phyloP scores from a whole-genome alignment of 2,888 invertebrate genomes.

The Chrysolina haemoptera region DNA sequence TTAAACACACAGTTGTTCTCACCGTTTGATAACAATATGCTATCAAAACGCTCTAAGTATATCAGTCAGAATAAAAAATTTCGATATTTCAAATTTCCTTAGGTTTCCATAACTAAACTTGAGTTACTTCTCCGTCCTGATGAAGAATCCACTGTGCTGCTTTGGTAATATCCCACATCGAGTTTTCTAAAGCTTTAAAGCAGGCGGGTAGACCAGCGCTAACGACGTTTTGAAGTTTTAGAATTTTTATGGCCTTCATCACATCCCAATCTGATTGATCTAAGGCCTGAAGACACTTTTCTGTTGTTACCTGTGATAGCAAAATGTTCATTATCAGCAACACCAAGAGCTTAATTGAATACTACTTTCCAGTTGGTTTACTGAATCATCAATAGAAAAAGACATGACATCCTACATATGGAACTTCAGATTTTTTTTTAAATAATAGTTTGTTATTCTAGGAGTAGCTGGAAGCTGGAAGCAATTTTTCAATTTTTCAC shows the following conservation, averaged over 20 bases:
- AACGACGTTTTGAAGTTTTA: constrained; percentile 75
- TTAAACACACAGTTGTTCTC: not conserved
- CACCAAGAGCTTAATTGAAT: too few relatives aligned
- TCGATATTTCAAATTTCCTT: constrained; percentile 1
- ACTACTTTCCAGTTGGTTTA: too few relatives aligned
- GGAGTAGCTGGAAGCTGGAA: too few relatives aligned
- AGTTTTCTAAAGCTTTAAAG: constrained; percentile 73
- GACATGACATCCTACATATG: too few relatives aligned
- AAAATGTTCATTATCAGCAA: not conserved
- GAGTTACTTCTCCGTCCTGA: constrained; percentile 65
- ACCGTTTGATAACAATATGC: not conserved
- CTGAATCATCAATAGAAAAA: too few relatives aligned
- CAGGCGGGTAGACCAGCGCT: constrained; percentile 67
- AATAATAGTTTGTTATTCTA: too few relatives aligned
- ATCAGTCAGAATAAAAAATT: not conserved
- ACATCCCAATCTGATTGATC: constrained; percentile 92
- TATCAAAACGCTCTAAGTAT: constrained; percentile 11
- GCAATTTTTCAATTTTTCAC: too few relatives aligned
- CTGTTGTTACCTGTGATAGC: constrained; percentile 75
- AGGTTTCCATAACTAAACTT: constrained; percentile 56
- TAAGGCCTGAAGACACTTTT: constrained; percentile 85
- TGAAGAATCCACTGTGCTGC: constrained; percentile 77
- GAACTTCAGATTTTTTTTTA: too few relatives aligned
- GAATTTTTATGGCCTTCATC: constrained; percentile 88
- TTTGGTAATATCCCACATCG: constrained; percentile 78